Conservation (phyloP, 2,113 vertebrate species). For the Neotragus pygmaeus region DNA sequence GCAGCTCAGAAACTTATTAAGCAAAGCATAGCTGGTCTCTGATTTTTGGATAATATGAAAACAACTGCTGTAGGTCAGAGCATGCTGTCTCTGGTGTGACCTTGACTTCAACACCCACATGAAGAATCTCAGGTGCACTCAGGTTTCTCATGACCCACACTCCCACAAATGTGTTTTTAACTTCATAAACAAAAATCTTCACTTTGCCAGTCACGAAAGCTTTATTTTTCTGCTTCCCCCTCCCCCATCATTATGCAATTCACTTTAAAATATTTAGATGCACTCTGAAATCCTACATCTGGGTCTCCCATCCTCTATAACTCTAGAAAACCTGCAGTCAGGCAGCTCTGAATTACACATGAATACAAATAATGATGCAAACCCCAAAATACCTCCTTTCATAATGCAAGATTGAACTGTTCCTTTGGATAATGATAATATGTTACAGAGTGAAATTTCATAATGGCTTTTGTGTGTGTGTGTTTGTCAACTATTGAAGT, state of each 20-base stretch:
- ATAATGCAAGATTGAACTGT: not conserved
- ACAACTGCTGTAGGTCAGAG: not conserved
- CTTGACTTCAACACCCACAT: not conserved
- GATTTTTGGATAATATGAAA: not conserved
- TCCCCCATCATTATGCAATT: not conserved
- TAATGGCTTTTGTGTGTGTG: fast-evolving
- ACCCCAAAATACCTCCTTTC: not conserved
- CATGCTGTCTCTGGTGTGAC: not conserved
- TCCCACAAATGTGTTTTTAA: not conserved
- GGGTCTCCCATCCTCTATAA: not conserved
- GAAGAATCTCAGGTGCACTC: not conserved
- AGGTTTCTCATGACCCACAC: fast-evolving
- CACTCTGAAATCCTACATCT: not conserved
- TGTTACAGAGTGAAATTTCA: fast-evolving
- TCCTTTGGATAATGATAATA: not conserved
- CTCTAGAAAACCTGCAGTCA: not conserved
- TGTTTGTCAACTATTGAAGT: not conserved
- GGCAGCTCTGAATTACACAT: not conserved
- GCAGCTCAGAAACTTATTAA: not conserved
- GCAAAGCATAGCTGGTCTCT: not conserved
- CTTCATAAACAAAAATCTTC: not conserved
- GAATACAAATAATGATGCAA: not conserved
- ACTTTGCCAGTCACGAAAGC: fast-evolving
- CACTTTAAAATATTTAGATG: not conserved
- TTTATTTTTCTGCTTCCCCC: fast-evolving